Evolutionary conservation across 2,888 invertebrate species (phyloP), one percentile per base, ranked within the genome.

Genomic region (Yponomeuta cagnagella): DNA sequence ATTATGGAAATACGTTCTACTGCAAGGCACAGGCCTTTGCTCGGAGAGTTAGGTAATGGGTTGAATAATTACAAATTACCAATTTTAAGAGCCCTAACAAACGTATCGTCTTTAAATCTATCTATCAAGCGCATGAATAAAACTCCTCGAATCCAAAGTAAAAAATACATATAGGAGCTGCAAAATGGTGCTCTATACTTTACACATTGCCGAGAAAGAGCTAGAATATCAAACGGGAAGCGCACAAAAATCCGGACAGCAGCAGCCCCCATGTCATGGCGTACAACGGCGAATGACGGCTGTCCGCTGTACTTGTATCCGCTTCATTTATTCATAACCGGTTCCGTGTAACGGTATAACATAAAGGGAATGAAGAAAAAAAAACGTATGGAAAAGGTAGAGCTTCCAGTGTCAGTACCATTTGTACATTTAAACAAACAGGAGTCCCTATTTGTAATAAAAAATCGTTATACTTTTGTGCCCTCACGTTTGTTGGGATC

Each of bases 301-400:
- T 67, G 69, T 65, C 58, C 43, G 63, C 67, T 58, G 69, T 66
- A 73, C 74, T 75, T 15, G 52, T 58, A 58, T 58, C 74, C 71
- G 72, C 70, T 72, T 73, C 72, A 73, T 74, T 77, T 77, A 76
- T 76, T 77, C 74, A 76, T 73, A 77, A 77, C 77, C 75, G 74
- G 77, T 78, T 76, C 70, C 70, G 71, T 66, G 69, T 75, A 75
- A 74, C 74, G 72, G 73, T 30, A 74, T 72, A 71, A 58, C 52
- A 58, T 58, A 70, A 74, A 72, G 37, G 63, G 65, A 58, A 71
- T 15, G 67, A 48, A 70, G 58, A 72, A 72, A 70, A 72, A 70
- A 72, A 71, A 68, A 23, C 3, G 15, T 15, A 58, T 67, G 58
- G 66, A 48, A 70, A 65, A 48, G 12, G 37, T 48, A 43, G n/a